Evolutionary conservation across 2,888 invertebrate genomes (phyloP).

Genomic region (Bimastos eiseni): DNA sequence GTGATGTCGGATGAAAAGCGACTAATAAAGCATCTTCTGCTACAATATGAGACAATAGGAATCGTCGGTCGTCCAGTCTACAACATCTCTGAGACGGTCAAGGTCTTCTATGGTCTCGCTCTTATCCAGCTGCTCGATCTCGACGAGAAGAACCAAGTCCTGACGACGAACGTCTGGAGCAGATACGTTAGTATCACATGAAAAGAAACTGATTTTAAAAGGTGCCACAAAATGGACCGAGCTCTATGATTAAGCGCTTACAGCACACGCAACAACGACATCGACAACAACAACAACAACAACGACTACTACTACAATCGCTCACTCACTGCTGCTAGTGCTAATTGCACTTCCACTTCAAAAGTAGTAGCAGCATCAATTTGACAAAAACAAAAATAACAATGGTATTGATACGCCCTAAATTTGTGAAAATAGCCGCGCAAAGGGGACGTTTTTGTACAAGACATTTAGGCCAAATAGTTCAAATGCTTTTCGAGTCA

Average conservation of each 20-base stretch:
- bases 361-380: too few relatives aligned
- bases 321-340: too few relatives aligned
- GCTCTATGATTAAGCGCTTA: too few relatives aligned
- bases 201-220: background rate
- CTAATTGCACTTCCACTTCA: too few relatives aligned
- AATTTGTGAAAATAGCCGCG: too few relatives aligned
- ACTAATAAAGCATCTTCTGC: conserved; percentile 56
- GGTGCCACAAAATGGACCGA: too few relatives aligned
- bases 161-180: conserved; percentile 61
- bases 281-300: too few relatives aligned
- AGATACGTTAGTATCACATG: conserved; percentile 55
- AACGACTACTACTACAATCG: too few relatives aligned
- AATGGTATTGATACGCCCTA: too few relatives aligned
- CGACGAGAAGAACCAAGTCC: conserved; percentile 62
- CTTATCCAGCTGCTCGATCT: conserved; percentile 62
- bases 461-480: too few relatives aligned
- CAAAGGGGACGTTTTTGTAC: too few relatives aligned
- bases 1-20: conserved; percentile 60
- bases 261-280: background rate
- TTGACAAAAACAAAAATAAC: too few relatives aligned
- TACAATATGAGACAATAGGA: conserved; percentile 56
- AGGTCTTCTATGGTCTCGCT: conserved; percentile 56
- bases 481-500: background rate
- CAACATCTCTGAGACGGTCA: conserved; percentile 56
- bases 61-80: conserved; percentile 59